Percentiles rank a stretch among this genome's conserved stretches.
These are phyloP conservation scores for Emydoidea blandingii DNA, from an alignment of 2,797 vertebrate genomes.

Conservation along the genomic window DNA sequence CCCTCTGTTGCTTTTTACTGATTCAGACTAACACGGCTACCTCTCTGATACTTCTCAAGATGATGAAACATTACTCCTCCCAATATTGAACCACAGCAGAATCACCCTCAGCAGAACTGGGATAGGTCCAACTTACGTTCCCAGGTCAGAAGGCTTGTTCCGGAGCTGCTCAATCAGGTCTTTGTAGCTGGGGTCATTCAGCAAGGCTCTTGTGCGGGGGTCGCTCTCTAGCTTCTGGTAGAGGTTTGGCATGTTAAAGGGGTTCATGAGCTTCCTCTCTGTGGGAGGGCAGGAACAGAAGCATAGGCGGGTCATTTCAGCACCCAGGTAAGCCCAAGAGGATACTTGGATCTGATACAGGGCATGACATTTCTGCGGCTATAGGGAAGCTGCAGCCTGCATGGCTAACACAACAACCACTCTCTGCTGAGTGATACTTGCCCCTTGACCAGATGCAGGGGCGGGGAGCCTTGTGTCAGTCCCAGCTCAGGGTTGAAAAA, in stretches of 20 bases:
- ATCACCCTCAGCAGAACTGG: background rate
- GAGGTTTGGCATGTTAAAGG: slow-evolving; percentile 92
- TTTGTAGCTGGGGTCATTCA: slow-evolving; percentile 90
- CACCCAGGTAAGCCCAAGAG: background rate
- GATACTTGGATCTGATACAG: background rate
- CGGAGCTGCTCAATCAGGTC: slow-evolving; percentile 91
- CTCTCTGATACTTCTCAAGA: background rate
- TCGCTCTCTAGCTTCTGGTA: slow-evolving; percentile 92
- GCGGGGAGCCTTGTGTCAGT: background rate
- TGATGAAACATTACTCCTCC: background rate
- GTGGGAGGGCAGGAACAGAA: background rate
- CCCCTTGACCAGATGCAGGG: background rate
- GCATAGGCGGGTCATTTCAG: background rate
- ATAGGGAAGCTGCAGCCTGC: background rate
- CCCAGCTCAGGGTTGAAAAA: background rate
- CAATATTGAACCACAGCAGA: background rate
- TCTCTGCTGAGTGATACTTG: background rate
- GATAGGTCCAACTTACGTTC: slow-evolving; percentile 84
- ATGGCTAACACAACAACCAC: background rate
- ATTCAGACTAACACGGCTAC: too few species aligned
- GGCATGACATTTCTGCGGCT: background rate
- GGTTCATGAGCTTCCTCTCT: slow-evolving; percentile 95
- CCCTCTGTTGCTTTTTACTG: too few species aligned
- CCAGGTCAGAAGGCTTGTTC: slow-evolving; percentile 89
- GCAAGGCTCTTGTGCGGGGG: slow-evolving; percentile 86